Evolutionary conservation across 2,797 vertebrate species (phyloP), one percentile per base, ranked within the genome.

Genomic region (Florisuga fusca): DNA sequence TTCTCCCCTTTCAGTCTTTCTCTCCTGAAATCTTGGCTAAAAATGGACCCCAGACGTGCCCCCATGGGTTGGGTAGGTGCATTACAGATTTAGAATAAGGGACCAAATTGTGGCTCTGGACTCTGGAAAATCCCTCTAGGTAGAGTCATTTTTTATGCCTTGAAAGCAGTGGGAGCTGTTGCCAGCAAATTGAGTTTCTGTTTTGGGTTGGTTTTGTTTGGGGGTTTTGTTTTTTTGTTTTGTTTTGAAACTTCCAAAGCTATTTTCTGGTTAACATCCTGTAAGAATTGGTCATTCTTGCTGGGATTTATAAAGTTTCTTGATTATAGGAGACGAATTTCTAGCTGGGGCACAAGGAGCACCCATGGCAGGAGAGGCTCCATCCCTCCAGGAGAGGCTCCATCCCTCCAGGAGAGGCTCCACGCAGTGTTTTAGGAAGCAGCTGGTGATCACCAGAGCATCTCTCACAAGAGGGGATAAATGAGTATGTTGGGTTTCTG

Each of bases 401-500:
- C 73, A 3, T n/a, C n/a, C n/a, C 12, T 26, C 1, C 8, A 16
- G 59, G 45, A 34, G 18, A 26, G 29, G 25, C 41, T 46, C 7
- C 73, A 69, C n/a, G 8, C 25, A 0, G 5, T 2, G 2, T 55
- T 83, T 53, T 26, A 72, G 57, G 64, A 36, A 77, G 27, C 18
- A 84, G 10, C 29, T 71, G 50, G 51, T 3, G 3, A 3, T 50
- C 2, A 2, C 53, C 14, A 12, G 54, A 9, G 29, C 15, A 12
- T 14, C 38, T 36, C 36, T 38, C 16, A 5, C 3, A 0, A 0
- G 0, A 0, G 17, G 22, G 33, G 43, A 0, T 10, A 76, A 76
- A 23, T 0, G 0, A 31, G 33, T 5, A 0, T 0, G 18, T 9
- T 41, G 59, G 2, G 66, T 38, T 63, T 8, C 19, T 91, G 73